Base-by-base conservation (phyloP, 2,888 invertebrate species). In the Sclerodermus sp. region DNA sequence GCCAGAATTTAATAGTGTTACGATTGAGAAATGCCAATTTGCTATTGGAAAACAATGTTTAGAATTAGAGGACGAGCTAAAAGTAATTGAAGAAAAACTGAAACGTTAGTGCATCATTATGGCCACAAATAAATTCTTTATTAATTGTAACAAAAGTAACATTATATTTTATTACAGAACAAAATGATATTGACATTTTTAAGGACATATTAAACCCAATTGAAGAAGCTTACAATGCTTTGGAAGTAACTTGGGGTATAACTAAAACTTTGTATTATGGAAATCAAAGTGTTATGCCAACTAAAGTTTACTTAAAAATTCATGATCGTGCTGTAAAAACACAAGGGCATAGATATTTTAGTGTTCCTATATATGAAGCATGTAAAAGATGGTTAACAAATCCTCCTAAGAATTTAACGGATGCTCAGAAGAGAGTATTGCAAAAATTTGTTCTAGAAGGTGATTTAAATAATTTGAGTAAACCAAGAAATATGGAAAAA, bases 171-270 rank as follows among this genome's bases (percentile, higher is more conserved):
- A 29, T 51, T 50, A 12, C 10, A 64, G 64, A 45, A 4, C 32
- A 36, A 2, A 9, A 40, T 8, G 66, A 76, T 42, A 50, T 65
- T 61, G 83, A 88, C 75, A 80, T 88, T 40, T 88, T 91, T 73
- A 78, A 82, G 30, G 86, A 87, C 67, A 80, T 91, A 42, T 83
- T 94, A 53, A 81, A 85, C 57, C 89, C 90, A 1, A 70, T 95
- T 18, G 94, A 96, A 72, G 83, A 84, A 62, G 74, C 87, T 1
- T 86, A 87, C 30, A 82, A 84, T 1, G 87, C 90, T 9, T 77
- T 96, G 42, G 90, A 92, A 70, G 84, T 87, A 42, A 91, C 91
- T 2, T 94, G 93, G 92, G 91, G 92, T 9, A 83, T 93, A 63
- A 88, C 93, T 0, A 94, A 93, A 77, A 87, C 90, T 2, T 77